Base-by-base conservation (phyloP, 2,797 vertebrate genomes). In the Leptodactylus fallax region DNA sequence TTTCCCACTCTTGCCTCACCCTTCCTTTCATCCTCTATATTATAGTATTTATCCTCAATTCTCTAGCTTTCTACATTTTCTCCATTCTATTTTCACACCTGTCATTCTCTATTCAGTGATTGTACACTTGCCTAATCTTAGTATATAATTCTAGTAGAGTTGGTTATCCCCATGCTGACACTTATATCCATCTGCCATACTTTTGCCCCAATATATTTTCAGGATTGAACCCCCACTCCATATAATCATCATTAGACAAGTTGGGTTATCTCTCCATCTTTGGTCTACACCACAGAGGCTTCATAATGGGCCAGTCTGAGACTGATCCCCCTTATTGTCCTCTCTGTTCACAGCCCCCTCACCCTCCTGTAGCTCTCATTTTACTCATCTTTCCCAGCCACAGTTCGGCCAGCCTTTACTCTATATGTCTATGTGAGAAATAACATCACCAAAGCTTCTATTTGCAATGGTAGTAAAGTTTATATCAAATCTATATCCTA, bases 401-500 rank as follows among this genome's bases (percentile, higher is more conserved):
- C n/a, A 49, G 36, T 14, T 81, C 36, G 49, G 12, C 25, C 77
- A 14, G 0, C 16, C 25, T n/a, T 71, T 13, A 16, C 63, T 80
- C 27, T 71, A 86, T 71, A 86, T 56, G n/a, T 80, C 77, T 67
- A 56, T 69, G 10, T 45, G 63, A 80, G 63, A 36, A 56, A 23
- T 47, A 71, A 47, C 85, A 53, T 58, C 78, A 16, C 45, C 25
- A 19, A 19, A 16, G 17, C 36, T 76, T 77, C 16, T 82, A 60
- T 77, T 87, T 61, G 67, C 47, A 45, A 23, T 23, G 49, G 45
- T 58, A 60, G 79, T 87, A 81, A 81, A 60, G 65, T 81, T 87
- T 87, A 81, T 81, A 53, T 81, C 60, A 21, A 87, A 79, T 79
- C 67, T 74, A 80, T 79, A 47, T 81, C 53, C 53, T 86, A 80